phyloP scores from a whole-genome alignment of 30 jellyfish, hydroid and myxozoan species.

The Sanderia malayensis region DNA sequence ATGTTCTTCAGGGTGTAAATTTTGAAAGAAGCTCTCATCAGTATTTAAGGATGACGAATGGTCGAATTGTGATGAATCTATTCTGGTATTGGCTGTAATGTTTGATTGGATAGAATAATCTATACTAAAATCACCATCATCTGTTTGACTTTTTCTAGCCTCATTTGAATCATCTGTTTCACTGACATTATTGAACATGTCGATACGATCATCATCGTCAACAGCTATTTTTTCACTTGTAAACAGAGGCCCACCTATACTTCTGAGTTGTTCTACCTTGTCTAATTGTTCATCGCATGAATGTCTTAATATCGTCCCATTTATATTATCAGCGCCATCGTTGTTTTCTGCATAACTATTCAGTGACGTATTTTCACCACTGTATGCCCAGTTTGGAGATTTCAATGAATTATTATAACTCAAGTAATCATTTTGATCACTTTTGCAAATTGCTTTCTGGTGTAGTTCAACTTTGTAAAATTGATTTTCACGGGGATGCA shows the following conservation, averaged over 20 bases:
- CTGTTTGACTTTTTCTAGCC: conserved; percentile 12
- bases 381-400: conserved; percentile 45
- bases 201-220: conserved; percentile 5
- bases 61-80: background rate
- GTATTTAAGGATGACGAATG: background rate
- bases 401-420: conserved; percentile 18
- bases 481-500: conserved; percentile 14
- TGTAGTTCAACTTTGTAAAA: conserved; percentile 53
- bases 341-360: too few species aligned
- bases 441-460: conserved; percentile 16
- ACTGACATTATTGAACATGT: background rate
- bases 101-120: background rate
- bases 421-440: conserved; percentile 5
- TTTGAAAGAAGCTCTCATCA: background rate
- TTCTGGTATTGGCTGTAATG: background rate
- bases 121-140: background rate
- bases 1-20: background rate
- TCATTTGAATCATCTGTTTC: conserved; percentile 11
- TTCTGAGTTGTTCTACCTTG: background rate
- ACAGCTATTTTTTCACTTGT: conserved; percentile 56
- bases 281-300: background rate
- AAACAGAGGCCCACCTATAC: conserved; percentile 54
- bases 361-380: conserved; percentile 33
- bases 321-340: conserved; percentile 28
- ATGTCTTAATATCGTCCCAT: background rate